These are phyloP conservation scores for Pelmatolapia mariae DNA, from an alignment of 2,113 vertebrate species.

Conservation along the genomic window DNA sequence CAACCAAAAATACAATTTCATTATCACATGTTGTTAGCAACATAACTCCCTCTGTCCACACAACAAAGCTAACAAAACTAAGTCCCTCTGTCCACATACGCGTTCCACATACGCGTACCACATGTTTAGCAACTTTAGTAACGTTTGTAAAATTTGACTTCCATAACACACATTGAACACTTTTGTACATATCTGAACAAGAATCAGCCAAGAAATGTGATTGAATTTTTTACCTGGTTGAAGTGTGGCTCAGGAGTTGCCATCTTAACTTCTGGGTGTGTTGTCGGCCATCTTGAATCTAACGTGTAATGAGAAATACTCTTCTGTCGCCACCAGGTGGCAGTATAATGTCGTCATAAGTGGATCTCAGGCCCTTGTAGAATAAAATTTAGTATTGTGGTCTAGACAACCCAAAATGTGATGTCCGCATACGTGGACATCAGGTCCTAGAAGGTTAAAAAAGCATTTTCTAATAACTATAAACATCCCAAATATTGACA, in stretches of 20 bases:
- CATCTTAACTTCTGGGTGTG: not conserved
- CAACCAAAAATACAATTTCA: not conserved
- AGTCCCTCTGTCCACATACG: not conserved
- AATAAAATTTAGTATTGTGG: not conserved
- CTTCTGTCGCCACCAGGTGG: fast-evolving
- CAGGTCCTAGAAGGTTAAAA: not conserved
- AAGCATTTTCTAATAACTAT: not conserved
- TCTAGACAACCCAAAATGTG: too few species aligned
- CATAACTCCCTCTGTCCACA: not conserved
- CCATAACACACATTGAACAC: not conserved
- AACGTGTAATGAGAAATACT: not conserved
- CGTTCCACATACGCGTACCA: fast-evolving
- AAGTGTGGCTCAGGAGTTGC: not conserved
- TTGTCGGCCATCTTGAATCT: not conserved
- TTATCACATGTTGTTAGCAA: not conserved
- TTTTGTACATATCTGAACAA: not conserved
- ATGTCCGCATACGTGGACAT: fast-evolving
- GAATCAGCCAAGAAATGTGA: not conserved
- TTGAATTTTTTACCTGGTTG: not conserved
- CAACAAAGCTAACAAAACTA: not conserved
- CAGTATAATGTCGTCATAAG: not conserved
- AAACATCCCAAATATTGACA: not conserved
- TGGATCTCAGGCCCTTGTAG: not conserved
- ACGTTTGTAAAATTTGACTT: not conserved
- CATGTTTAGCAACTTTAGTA: not conserved